These are phyloP conservation scores for Argyresthia goedartella DNA, from an alignment of 2,888 invertebrate genomes.

Conservation along the genomic window DNA sequence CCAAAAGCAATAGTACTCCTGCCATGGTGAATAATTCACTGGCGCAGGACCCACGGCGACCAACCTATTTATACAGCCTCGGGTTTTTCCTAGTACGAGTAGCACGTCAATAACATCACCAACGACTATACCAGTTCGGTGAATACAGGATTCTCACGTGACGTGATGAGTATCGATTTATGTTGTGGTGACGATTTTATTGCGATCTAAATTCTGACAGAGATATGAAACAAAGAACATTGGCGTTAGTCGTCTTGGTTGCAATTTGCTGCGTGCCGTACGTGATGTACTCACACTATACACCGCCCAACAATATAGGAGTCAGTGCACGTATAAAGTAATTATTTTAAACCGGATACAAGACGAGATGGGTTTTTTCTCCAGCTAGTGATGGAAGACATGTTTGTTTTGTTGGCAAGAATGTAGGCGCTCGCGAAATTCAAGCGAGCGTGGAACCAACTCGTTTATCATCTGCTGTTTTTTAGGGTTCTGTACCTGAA, in stretches of 20 bases:
- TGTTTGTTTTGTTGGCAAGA: too few relatives aligned
- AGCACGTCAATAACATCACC: conserved; percentile 31
- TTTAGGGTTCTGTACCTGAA: too few relatives aligned
- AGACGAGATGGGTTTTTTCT: neutral
- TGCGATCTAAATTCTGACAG: too few relatives aligned
- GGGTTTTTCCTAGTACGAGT: conserved; percentile 39
- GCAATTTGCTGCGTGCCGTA: conserved; percentile 24
- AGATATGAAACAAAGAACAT: too few relatives aligned
- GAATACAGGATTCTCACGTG: conserved; percentile 37
- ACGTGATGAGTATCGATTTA: conserved; percentile 23
- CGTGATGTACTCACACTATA: too few relatives aligned
- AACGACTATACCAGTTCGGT: conserved; percentile 15
- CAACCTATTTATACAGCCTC: conserved; percentile 53
- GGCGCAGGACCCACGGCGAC: conserved; percentile 41
- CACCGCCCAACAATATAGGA: conserved; percentile 31
- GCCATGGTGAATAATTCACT: conserved; percentile 39
- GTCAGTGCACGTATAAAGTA: conserved; percentile 30
- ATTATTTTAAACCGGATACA: conserved; percentile 50
- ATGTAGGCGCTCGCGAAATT: too few relatives aligned
- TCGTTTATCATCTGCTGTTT: too few relatives aligned
- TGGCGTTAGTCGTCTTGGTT: neutral
- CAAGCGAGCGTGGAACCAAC: too few relatives aligned
- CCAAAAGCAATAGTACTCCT: conserved; percentile 45
- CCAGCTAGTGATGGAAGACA: too few relatives aligned
- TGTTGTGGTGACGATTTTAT: too few relatives aligned